Base-by-base conservation (phyloP, 2,888 invertebrate genomes). In the Erebia palarica region DNA sequence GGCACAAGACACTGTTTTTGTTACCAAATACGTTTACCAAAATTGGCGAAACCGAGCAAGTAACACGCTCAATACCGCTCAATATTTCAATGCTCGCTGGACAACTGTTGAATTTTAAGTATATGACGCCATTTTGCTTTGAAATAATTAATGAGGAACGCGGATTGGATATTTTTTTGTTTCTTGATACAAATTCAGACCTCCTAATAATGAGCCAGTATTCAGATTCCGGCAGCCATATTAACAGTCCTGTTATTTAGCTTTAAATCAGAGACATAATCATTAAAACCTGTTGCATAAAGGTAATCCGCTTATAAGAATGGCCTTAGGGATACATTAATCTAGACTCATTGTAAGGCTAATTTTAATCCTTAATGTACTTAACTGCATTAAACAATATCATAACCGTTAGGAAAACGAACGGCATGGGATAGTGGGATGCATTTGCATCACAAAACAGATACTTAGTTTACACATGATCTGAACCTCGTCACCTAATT, bases 51-150 rank as follows among this genome's bases (percentile, higher is more conserved):
- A 47, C 44, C 58, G 67, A 58, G 27, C 49, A 27, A 58, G 27
- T 59, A 27, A 67, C 57, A 42, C 49, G 49, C 49, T 64, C 63
- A 27, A 49, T 14, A 67, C 53, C 65, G 65, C 71, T 66, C 76
- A 72, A 77, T 76, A 78, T 76, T 75, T 75, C 75, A 74, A 77
- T 77, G 76, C 58, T 68, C 74, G 71, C 65, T 75, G 74, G 68
- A 77, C 79, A 75, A 73, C 71, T 75, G 69, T 76, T 76, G 83
- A 83, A 85, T 84, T 78, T 80, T 78, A 85, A 84, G 77, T 75
- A 75, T 68, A 65, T 71, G 78, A 77, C 76, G 77, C 76, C 77
- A 79, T 79, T 72, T 79, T 36, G 68, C 58, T 68, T 55, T 51
- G 57, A 55, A 70, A 65, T 70, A 68, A 65, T 68, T 55, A 65